phyloP scores from a whole-genome alignment of 2,888 invertebrate genomes.

The Stenodera caucasica region DNA sequence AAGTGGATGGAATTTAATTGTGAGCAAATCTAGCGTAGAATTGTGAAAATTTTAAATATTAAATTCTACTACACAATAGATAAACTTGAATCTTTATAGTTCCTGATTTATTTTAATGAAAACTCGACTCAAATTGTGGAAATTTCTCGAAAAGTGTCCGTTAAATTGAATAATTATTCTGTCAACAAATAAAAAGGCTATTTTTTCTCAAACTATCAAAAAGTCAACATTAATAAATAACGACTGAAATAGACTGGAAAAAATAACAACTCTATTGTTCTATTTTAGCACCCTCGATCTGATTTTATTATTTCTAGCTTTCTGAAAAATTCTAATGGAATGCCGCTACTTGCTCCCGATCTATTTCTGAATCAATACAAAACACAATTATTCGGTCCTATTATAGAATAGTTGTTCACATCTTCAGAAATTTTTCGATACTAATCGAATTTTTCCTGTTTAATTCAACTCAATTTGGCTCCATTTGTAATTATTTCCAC shows the following conservation, averaged over 20 bases:
- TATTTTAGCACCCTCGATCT: not conserved
- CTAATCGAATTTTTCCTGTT: too few relatives aligned
- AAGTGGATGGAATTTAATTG: not conserved
- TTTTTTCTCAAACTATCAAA: not conserved
- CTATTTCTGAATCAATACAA: too few relatives aligned
- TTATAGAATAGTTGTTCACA: too few relatives aligned
- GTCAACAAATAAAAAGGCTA: not conserved
- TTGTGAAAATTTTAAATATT: not conserved
- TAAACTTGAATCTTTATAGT: too few relatives aligned
- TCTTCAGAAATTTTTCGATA: too few relatives aligned
- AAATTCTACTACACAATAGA: too few relatives aligned
- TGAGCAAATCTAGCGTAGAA: not conserved
- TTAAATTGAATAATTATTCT: not conserved
- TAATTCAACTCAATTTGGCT: not conserved
- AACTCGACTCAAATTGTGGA: not conserved
- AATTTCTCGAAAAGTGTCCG: not conserved
- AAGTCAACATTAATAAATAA: not conserved
- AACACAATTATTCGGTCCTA: too few relatives aligned
- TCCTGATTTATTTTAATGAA: too few relatives aligned
- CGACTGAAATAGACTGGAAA: not conserved
- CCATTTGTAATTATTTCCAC: not conserved
- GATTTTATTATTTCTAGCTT: not conserved
- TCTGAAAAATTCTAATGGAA: not conserved
- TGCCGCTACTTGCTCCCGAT: too few relatives aligned
- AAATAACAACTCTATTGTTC: slow-evolving; percentile 2